A percentile compares a stretch with the other conserved stretches of the same genome.
These are phyloP conservation scores for Sialis fuliginosa DNA, from an alignment of 2,888 invertebrate species.

Conservation along the genomic window DNA sequence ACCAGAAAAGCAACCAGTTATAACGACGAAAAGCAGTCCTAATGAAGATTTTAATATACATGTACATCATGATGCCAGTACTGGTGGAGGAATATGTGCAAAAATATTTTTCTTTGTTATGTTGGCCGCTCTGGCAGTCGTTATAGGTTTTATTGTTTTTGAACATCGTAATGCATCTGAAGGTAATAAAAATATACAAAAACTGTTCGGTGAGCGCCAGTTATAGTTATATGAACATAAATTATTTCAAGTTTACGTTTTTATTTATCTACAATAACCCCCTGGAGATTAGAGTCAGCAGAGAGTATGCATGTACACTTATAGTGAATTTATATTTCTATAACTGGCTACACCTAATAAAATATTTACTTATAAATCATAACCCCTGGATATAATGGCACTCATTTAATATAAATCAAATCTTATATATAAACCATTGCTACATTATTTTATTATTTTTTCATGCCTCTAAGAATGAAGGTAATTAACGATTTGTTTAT, in stretches of 20 bases:
- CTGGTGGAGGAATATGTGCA: constrained; percentile 71
- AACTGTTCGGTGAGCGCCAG: too few species aligned
- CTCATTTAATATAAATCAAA: too few species aligned
- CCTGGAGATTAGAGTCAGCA: too few species aligned
- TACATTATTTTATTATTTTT: too few species aligned
- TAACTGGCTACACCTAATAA: too few species aligned
- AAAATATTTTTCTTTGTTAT: constrained; percentile 66
- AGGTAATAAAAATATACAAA: constrained; percentile 32
- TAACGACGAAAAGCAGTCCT: constrained; percentile 11
- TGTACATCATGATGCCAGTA: constrained; percentile 54
- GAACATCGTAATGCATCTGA: constrained; percentile 65
- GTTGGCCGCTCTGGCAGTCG: constrained; percentile 48
- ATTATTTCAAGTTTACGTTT: neutral
- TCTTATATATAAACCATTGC: too few species aligned
- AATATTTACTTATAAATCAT: too few species aligned
- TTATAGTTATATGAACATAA: too few species aligned
- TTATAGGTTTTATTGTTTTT: constrained; percentile 60
- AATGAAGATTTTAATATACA: constrained; percentile 58
- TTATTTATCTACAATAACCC: neutral
- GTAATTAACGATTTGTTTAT: neutral
- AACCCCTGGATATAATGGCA: too few species aligned
- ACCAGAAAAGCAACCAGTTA: constrained; percentile 18
- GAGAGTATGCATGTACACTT: too few species aligned
- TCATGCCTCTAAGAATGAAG: too few species aligned
- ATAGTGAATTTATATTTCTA: too few species aligned